Evolutionary conservation across 2,888 invertebrate genomes (phyloP).

Genomic region (Acrobasis repandana): DNA sequence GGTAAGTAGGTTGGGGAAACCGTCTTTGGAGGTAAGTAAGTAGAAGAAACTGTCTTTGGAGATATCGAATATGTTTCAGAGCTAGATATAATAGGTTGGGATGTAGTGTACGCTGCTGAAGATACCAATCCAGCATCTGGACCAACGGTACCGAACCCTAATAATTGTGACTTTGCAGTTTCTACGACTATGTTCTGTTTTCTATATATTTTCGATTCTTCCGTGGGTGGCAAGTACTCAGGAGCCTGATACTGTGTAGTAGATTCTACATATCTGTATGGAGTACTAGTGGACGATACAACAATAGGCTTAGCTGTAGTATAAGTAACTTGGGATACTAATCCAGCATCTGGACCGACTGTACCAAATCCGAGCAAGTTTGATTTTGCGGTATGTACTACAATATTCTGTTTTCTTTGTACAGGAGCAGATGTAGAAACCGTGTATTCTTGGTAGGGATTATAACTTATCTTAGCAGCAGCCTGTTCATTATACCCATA

Average conservation of each 20-base stretch:
- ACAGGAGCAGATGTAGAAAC: slow-evolving; percentile 46
- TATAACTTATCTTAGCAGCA: slow-evolving; percentile 43
- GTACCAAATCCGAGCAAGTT: slow-evolving; percentile 64
- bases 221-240: slow-evolving; percentile 52
- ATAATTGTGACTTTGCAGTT: slow-evolving; percentile 68
- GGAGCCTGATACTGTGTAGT: slow-evolving; percentile 48
- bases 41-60: slow-evolving; percentile 52
- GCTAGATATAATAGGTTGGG: slow-evolving; percentile 54
- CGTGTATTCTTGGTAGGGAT: slow-evolving; percentile 54
- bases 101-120: slow-evolving; percentile 59
- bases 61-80: slow-evolving; percentile 48
- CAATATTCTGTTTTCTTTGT: slow-evolving; percentile 63
- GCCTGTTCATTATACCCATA: slow-evolving; percentile 44
- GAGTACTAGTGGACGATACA: slow-evolving; percentile 42
- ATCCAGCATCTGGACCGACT: slow-evolving; percentile 61
- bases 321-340: slow-evolving; percentile 62
- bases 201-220: slow-evolving; percentile 43
- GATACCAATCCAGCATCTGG: slow-evolving; percentile 71
- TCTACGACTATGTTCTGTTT: slow-evolving; percentile 72
- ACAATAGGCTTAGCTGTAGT: slow-evolving; percentile 58
- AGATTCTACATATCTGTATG: slow-evolving; percentile 41
- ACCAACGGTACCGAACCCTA: slow-evolving; percentile 75
- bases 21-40: slow-evolving; percentile 55
- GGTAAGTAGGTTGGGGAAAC: slow-evolving; percentile 62
- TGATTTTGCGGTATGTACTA: slow-evolving; percentile 66